Base-by-base conservation (phyloP, 2,888 invertebrate genomes). In the Chymomyza amoena region DNA sequence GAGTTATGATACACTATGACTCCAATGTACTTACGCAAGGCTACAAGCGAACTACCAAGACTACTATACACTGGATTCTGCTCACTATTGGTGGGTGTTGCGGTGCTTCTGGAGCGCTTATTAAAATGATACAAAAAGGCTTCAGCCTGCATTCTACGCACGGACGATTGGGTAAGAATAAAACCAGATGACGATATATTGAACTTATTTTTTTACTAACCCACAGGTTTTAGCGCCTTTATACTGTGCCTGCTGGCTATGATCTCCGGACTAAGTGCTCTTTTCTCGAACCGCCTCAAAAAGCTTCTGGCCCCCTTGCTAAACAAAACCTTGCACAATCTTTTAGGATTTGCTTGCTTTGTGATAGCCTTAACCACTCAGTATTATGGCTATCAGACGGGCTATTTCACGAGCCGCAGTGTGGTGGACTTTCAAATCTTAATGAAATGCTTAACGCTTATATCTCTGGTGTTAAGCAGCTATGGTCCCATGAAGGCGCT, bases 61-160 rank as follows among this genome's bases (percentile, higher is more conserved):
- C 90, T n/a, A 91, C 89, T 9, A 87, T 90, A 9, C 91, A 91
- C 60, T 91, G 91, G 91, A 65, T 91, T 0, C 70, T 91, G 0
- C 80, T 90, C 61, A 81, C 82, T 0, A 66, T 91, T 20, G 91
- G 91, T 15, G 90, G 91, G 18, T 67, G 78, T 4, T 85, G 86
- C 62, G 91, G 91, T 1, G 88, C 90, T 13, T 78, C 82, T 32
- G 91, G 91, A 0, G 84, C 84, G 0, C 75, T 91, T 0, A 76
- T 90, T n/a, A 89, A 90, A 73, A 88, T 89, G 73, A 85, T 89
- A 39, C 84, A 87, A 54, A 89, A 87, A 66, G 84, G 88, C 2
- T 88, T 88, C 63, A n/a, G 76, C 39, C 76, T 91, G 7, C 59
- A 76, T 0, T 81, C 88, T 0, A 81, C 66, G 56, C 91, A 91